Evolutionary conservation across 2,888 invertebrate species (phyloP), one percentile per base, ranked within the genome.

Genomic region (Synanthedon tipuliformis): DNA sequence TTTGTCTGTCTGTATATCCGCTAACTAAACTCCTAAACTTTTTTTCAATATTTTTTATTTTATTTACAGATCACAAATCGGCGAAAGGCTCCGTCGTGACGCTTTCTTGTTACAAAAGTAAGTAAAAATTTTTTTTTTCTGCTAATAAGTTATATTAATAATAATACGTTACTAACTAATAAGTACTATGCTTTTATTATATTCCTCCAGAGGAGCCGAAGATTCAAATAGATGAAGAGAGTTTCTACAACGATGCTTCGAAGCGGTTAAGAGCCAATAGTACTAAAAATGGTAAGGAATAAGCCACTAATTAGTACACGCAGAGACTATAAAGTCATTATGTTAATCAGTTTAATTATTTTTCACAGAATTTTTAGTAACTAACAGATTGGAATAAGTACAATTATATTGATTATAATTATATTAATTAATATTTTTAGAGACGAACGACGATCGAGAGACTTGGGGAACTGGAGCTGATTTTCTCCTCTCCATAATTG

Each of bases 401-500:
- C 10, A 41, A 10, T n/a, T n/a, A 13, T 41, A 12, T 3, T 7
- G 41, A 41, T 50, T 4, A 23, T 13, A 11, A 11, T 41, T 10
- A 34, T 34, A 34, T 34, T 10, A 34, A 34, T 34, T 34, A 34
- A 34, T 34, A 12, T 16, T 16, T 10, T 18, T 61, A 75, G 84
- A 83, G 67, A 66, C 71, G 3, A 86, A 84, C 54, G 91, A 91
- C 57, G 90, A 90, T 3, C 81, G 94, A 12, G 94, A 94, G 75
- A 94, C 93, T 0, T 95, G 94, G 94, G 91, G 91, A 15, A 93
- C 93, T 8, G 94, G 94, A 52, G 92, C 92, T 0, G 94, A 95
- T 75, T 94, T 95, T 72, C 88, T 95, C 11, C 88, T 95, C 45
- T 94, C 94, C 57, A 94, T 95, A 71, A 94, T 95, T 61, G 94